These are phyloP conservation scores for Tachypleus tridentatus DNA, from an alignment of 1,140 invertebrate genomes.

Conservation along the genomic window DNA sequence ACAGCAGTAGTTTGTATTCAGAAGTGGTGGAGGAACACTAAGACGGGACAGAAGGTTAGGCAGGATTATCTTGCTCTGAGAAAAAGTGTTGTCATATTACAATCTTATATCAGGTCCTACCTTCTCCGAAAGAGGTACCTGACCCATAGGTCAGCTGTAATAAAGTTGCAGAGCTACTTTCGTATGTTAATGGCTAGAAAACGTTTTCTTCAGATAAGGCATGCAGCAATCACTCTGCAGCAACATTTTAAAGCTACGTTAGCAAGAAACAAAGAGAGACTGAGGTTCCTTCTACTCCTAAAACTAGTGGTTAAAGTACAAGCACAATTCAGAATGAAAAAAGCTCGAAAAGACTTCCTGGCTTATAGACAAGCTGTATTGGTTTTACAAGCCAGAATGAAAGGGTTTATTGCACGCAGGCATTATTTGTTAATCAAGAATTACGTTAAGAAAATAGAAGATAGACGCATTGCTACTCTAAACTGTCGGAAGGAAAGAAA, in stretches of 20 bases:
- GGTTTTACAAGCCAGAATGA: neutral
- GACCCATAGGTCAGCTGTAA: conserved; percentile 14
- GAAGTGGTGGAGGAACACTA: conserved; percentile 6
- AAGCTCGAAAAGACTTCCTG: neutral
- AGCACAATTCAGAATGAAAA: neutral
- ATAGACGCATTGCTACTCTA: too few species aligned
- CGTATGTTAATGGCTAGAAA: conserved; percentile 13
- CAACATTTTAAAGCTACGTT: neutral
- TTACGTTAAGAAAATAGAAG: too few species aligned
- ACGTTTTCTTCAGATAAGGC: conserved; percentile 9
- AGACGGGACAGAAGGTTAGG: conserved; percentile 1
- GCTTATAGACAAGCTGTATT: neutral
- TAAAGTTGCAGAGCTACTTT: conserved; percentile 23
- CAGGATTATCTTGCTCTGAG: conserved; percentile 9
- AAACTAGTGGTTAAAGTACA: neutral
- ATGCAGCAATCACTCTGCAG: conserved; percentile 6
- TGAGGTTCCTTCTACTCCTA: neutral
- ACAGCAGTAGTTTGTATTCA: conserved; percentile 15
- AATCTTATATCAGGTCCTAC: conserved; percentile 14
- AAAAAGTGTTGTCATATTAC: conserved; percentile 19
- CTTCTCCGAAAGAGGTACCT: conserved; percentile 8
- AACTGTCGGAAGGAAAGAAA: neutral
- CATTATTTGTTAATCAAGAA: neutral
- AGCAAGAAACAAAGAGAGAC: neutral
- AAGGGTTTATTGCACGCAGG: neutral